A percentile compares a stretch with the other conserved stretches of the same genome.
Conservation (phyloP, 2,888 invertebrate species). For the Cetonia aurata region DNA sequence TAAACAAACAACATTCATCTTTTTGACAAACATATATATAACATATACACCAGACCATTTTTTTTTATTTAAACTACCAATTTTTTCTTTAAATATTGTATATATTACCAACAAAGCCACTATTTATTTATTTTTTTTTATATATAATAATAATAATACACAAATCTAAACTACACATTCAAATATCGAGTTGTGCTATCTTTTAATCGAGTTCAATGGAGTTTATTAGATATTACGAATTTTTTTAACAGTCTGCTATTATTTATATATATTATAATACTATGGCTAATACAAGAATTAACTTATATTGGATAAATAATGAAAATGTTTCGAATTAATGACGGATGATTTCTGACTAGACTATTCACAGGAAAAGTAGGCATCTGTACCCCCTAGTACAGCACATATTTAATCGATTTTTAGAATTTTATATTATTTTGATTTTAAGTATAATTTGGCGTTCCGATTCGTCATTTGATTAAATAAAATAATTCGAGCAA, state of each 20-base stretch:
- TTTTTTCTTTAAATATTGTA: conserved; percentile 48
- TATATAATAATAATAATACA: conserved; percentile 53
- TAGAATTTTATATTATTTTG: too few species aligned
- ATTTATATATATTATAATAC: background rate
- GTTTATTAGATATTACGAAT: conserved; percentile 33
- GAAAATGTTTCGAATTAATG: too few species aligned
- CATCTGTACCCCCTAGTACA: too few species aligned
- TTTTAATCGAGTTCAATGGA: conserved; percentile 35
- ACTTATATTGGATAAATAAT: too few species aligned
- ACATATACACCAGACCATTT: conserved; percentile 46
- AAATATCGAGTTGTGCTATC: conserved; percentile 59
- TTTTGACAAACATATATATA: conserved; percentile 59
- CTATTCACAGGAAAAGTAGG: too few species aligned
- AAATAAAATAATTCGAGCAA: too few species aligned
- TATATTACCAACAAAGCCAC: conserved; percentile 59
- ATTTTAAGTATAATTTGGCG: too few species aligned
- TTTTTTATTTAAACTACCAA: conserved; percentile 47
- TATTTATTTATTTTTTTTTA: conserved; percentile 50
- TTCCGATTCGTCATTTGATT: too few species aligned
- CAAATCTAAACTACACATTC: conserved; percentile 63
- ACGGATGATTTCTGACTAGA: too few species aligned
- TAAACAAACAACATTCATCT: conserved; percentile 63
- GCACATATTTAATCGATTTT: too few species aligned
- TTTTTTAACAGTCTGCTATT: background rate
- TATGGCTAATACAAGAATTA: too few species aligned